Base-by-base conservation (phyloP, 2,113 vertebrate genomes). In the Ammodramus savannarum region DNA sequence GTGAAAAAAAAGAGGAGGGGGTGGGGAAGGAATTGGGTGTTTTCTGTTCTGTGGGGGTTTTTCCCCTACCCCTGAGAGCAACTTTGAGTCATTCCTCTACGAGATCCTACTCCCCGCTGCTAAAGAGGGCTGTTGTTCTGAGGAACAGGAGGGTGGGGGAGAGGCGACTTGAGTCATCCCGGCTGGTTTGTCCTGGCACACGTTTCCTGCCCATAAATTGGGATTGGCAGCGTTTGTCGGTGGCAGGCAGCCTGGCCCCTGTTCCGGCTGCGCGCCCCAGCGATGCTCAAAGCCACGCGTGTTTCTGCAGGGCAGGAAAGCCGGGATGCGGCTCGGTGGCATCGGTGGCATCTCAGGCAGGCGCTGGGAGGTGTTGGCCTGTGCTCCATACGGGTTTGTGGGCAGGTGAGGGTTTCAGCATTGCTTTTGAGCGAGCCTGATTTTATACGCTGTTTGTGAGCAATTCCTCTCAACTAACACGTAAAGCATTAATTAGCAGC, bases 121-220 rank as follows among this genome's bases (percentile, higher is more conserved):
- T 97, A 51, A 97, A 96, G 95, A 93, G 81, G 68, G 71, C 96
- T 97, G 97, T 97, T 97, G 94, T 98, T 97, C 94, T 83, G 81
- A 26, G 95, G 89, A 94, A 89, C 95, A 66, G 72, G 88, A 95
- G 96, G 95, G 95, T 79, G 95, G 97, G 95, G 97, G 96, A 91
- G 89, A 97, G 93, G 96, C 90, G 57, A 85, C 43, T 95, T 97
- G 97, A 98, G 96, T 98, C 97, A 98, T 97, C 96, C 97, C 68
- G 29, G 81, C 96, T 96, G 97, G 96, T 97, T 97, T 97, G 95
- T 97, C 93, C 97, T 98, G 98, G 98, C 97, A 97, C 80, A 95
- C 21, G 59, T 93, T 97, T 97, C 97, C 94, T 98, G 96, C 96
- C 96, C 97, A 97, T 96, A 97, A 98, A 98, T 95, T 95, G 95